Base-by-base conservation (phyloP, 2,797 vertebrate species). In the Enteromius anoplus region DNA sequence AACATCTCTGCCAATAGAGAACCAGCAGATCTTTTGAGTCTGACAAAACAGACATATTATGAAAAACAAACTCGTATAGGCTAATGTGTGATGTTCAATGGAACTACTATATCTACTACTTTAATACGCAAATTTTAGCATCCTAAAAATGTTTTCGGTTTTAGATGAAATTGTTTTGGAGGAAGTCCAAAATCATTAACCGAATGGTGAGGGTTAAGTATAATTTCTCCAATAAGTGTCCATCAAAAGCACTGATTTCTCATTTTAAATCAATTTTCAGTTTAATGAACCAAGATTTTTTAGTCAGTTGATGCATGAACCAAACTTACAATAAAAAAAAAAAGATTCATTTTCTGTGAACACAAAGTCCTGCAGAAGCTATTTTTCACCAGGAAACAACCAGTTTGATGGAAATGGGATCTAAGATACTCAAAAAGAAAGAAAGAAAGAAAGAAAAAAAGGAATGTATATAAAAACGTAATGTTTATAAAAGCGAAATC, bases 331-430 rank as follows among this genome's bases (percentile, higher is more conserved):
- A 62, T 62, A 23, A 0, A 26, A 60, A 12, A 26, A 62, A 62
- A 0, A 14, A 29, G 26, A 26, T 26, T 15, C 2, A 10, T 60
- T 26, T 62, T 62, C 60, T 62, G 5, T 62, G 26, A 62, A 62
- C 6, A 2, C 1, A 17, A 64, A 17, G 34, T 75, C 32, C 34
- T 10, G n/a, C 3, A 0, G 2, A 75, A 75, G 7, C 8, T 34
- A 34, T 73, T 53, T 5, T 34, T n/a, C 12, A 73, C 5, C 29
- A 34, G 19, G 32, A 40, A 75, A 55, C 6, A 6, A 14, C 15
- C 45, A 19, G 37, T 45, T 60, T 62, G 37, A 62, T 62, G 2
- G 8, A 76, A 76, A 76, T 62, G 37, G 60, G 15, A 76, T 76
- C 37, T 45, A 62, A 76, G 37, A 45, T 8, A n/a, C 40, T 60